Evolutionary conservation across 2,888 invertebrate species (phyloP).

Genomic region (Leptinotarsa juncta): DNA sequence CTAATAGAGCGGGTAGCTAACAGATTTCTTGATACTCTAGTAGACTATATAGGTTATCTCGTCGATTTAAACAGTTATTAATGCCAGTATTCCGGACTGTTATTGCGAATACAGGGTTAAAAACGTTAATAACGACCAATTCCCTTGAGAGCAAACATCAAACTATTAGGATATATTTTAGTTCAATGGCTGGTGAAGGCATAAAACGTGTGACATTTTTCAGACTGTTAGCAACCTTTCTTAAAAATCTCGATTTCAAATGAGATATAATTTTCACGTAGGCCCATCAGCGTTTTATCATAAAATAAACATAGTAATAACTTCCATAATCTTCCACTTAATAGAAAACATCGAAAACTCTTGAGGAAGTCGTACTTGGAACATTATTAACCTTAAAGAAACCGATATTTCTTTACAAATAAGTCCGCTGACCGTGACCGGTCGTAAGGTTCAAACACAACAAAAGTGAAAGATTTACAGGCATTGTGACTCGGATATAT

Average conservation of each 20-base stretch:
- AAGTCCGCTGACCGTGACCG: slow-evolving; percentile 4
- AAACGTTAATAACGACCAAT: too few relatives aligned
- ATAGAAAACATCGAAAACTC: slow-evolving; percentile 1
- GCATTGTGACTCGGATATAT: slow-evolving; percentile 9
- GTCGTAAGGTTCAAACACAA: slow-evolving; percentile 14
- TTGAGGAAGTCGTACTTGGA: slow-evolving; percentile 6
- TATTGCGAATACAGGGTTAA: too few relatives aligned
- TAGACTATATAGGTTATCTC: too few relatives aligned
- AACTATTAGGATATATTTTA: too few relatives aligned
- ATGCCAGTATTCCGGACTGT: too few relatives aligned
- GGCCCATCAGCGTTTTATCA: background rate
- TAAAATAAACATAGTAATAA: background rate
- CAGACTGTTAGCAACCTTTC: too few relatives aligned
- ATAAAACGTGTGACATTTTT: too few relatives aligned
- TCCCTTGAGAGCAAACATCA: too few relatives aligned
- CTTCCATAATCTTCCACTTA: slow-evolving; percentile 2
- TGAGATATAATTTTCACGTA: background rate
- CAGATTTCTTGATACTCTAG: too few relatives aligned
- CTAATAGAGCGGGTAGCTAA: too few relatives aligned
- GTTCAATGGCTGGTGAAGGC: too few relatives aligned
- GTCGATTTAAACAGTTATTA: too few relatives aligned
- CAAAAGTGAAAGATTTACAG: slow-evolving; percentile 25
- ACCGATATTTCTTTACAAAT: slow-evolving; percentile 6
- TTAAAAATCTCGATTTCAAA: background rate
- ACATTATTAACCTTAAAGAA: background rate